Conservation (phyloP, 2,888 invertebrate genomes). For the Geotrupes spiniger region DNA sequence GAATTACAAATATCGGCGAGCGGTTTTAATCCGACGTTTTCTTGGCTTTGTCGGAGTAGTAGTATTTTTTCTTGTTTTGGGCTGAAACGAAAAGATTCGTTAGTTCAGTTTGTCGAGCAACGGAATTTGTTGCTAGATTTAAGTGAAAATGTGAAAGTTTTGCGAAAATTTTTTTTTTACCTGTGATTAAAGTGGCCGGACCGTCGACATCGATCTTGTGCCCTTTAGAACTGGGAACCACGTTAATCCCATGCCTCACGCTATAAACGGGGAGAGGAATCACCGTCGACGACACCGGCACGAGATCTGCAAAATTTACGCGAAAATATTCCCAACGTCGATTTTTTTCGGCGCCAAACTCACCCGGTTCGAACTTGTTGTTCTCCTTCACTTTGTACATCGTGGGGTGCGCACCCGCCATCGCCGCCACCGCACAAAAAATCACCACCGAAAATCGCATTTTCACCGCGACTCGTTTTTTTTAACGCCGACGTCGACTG, state of each 20-base stretch:
- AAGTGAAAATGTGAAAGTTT: background rate
- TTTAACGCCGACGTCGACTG: background rate
- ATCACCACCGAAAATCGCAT: conserved; percentile 9
- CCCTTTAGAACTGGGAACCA: conserved; percentile 37
- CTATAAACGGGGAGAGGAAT: conserved; percentile 62
- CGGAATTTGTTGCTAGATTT: background rate
- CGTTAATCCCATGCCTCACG: conserved; percentile 56
- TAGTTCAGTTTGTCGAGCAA: no score
- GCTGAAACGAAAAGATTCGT: conserved; percentile 14
- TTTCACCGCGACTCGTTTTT: conserved; percentile 1
- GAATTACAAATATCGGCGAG: no score
- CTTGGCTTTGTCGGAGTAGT: conserved; percentile 12
- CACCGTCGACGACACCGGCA: conserved; percentile 66
- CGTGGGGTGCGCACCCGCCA: conserved; percentile 41
- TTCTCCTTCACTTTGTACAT: conserved; percentile 53
- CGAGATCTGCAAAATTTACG: no score
- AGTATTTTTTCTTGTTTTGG: conserved; percentile 17
- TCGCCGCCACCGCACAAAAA: background rate
- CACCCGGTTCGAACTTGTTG: conserved; percentile 54
- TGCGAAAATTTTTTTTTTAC: background rate
- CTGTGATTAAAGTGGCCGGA: conserved; percentile 8
- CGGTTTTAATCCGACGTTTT: no score
- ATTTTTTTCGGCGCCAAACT: no score
- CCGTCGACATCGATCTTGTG: conserved; percentile 2
- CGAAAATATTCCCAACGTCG: no score